Evolutionary conservation across 2,113 vertebrate genomes (phyloP).

Genomic region (Zeus faber): DNA sequence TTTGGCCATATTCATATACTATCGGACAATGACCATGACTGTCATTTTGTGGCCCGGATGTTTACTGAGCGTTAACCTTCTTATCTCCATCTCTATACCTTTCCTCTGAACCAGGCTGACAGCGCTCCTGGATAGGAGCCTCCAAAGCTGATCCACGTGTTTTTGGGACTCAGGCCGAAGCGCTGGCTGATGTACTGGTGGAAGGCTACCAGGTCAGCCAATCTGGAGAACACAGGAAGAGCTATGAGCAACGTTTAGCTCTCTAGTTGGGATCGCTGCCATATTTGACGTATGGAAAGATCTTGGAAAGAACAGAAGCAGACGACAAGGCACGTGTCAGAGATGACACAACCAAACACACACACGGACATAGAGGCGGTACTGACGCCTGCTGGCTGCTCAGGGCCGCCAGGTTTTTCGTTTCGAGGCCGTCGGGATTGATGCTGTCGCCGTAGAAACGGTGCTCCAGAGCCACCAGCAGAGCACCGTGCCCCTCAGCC

Average conservation of each 20-base stretch:
- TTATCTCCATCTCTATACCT: slow-evolving; percentile 59
- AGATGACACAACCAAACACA: slow-evolving; percentile 11
- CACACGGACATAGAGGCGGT: slow-evolving; percentile 11
- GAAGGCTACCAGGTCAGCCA: slow-evolving; percentile 75
- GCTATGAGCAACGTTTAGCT: no score
- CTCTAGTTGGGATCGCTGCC: no score
- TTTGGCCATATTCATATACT: not conserved
- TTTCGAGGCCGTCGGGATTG: slow-evolving; percentile 69
- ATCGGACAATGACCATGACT: not conserved
- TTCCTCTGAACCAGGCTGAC: slow-evolving; percentile 83
- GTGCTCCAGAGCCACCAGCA: slow-evolving; percentile 82
- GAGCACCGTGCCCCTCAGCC: slow-evolving; percentile 72
- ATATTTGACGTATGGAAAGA: no score
- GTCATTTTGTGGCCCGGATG: no score
- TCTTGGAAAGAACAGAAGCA: no score
- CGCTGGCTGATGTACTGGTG: slow-evolving; percentile 67
- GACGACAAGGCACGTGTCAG: no score
- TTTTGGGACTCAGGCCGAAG: slow-evolving; percentile 69
- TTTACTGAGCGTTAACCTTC: no score
- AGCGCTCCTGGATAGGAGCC: slow-evolving; percentile 84
- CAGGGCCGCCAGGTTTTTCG: slow-evolving; percentile 69
- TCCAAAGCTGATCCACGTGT: slow-evolving; percentile 86
- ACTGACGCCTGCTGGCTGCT: slow-evolving; percentile 86
- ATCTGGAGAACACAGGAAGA: no score
- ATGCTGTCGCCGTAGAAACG: slow-evolving; percentile 86